Evolutionary conservation across 2,113 vertebrate species (phyloP), one percentile per base, ranked within the genome.

Genomic region (Lycocorax pyrrhopterus): DNA sequence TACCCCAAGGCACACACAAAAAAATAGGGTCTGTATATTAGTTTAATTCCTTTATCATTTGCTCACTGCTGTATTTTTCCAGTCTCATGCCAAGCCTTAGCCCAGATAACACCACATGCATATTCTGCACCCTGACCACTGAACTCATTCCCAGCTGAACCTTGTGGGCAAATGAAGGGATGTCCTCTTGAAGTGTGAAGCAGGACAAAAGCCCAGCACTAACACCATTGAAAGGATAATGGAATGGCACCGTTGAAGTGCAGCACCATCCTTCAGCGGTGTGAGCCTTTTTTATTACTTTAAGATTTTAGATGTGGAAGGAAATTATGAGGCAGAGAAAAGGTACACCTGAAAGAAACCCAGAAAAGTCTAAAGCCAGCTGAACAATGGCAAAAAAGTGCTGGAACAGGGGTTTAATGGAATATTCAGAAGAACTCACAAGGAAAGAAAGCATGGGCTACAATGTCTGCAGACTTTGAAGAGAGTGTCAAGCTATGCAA

Each of bases 21-120:
- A 84, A 93, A 68, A 69, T 6, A 63, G 47, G 39, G 39, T n/a
- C 43, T 62, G 29, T 53, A 8, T 46, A 69, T 86, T 69, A 93
- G 35, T 55, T 71, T 85, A 86, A 88, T 72, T 90, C 76, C 60
- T 90, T 92, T 87, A 90, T 78, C 49, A n/a, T 75, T 77, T 94
- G 77, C 39, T 80, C 53, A 51, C 26, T 77, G 74, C n/a, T 35
- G 11, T 64, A n/a, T 68, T 84, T 56, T 80, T 81, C 44, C 49
- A 73, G 33, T 10, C 47, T 71, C 7, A 2, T 64, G 33, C 26
- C 59, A 89, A 35, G 11, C 63, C 47, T 89, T 56, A 62, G 73
- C 56, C 25, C 30, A 43, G 16, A n/a, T 5, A 46, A 20, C 26
- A 69, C 18, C 39, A 39, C 1, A 12, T 18, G 25, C 17, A 33